Base-by-base conservation (phyloP, 2,113 vertebrate species). In the Chionodraco myersi region DNA sequence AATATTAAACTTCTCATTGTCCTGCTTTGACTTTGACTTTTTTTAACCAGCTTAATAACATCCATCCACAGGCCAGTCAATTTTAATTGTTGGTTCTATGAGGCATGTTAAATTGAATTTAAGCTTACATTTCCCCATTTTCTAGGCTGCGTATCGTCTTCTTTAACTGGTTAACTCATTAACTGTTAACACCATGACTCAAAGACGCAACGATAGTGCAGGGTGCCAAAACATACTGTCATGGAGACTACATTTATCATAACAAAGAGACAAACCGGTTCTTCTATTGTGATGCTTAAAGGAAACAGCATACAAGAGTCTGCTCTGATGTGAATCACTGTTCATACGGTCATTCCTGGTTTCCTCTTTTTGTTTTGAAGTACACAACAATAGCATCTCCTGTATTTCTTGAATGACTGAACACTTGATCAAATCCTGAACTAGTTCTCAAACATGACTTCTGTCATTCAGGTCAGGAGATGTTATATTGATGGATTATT, bases 1-100 rank as follows among this genome's bases (percentile, higher is more conserved):
- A 70, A 77, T 85, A 79, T 88, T 72, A 83, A 87, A 82, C 60
- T 53, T 45, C 18, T 16, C 45, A 49, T 60, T 68, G 30, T 51
- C 47, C 12, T 60, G 10, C 6, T n/a, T 36, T 58, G 13, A 61
- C 3, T 53, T 36, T 0, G 21, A 68, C 57, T 47, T 59, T 63
- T 71, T 57, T 30, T 15, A 58, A 62, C n/a, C 10, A 63, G 48
- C 60, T 52, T 10, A 56, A 61, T 36, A 61, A 61, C 18, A 82
- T 26, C 18, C 21, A 41, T 48, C 21, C 16, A 72, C 41, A 21
- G 54, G 34, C 14, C 44, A 23, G 23, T 18, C 36, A 52, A 78
- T 49, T 70, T 53, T 34, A 10, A 44, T 4, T 45, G 36, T 2
- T 45, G 11, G 30, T 8, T 36, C 3, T 61, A 8, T 51, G 8